A percentile compares a stretch with the other conserved stretches of the same genome.
Evolutionary conservation across 2,888 invertebrate genomes (phyloP).

Genomic region (Sinotaia quadrata): DNA sequence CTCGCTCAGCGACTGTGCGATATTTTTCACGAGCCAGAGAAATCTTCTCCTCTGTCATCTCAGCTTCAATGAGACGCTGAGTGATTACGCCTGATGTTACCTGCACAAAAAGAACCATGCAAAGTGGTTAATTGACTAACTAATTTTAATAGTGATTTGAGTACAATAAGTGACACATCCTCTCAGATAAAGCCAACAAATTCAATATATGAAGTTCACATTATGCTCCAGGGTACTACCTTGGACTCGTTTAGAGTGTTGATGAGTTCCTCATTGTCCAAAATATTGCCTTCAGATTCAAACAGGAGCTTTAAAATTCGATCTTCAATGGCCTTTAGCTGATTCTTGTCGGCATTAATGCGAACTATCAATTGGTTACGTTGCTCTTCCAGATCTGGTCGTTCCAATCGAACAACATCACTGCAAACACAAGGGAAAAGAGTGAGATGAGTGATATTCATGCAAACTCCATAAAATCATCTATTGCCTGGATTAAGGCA

Average conservation of each 20-base stretch:
- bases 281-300: constrained; percentile 73
- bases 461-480: no score
- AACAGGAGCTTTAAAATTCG: constrained; percentile 72
- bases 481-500: no score
- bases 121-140: neutral
- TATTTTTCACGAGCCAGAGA: constrained; percentile 71
- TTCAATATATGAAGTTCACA: neutral
- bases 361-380: constrained; percentile 71
- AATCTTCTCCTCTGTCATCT: constrained; percentile 72
- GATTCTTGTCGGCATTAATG: constrained; percentile 72
- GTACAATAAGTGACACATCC: neutral
- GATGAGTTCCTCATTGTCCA: constrained; percentile 73
- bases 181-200: neutral
- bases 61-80: constrained; percentile 70
- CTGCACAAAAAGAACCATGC: constrained; percentile 51
- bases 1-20: constrained; percentile 71
- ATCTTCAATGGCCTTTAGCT: constrained; percentile 73
- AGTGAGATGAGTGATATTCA: no score
- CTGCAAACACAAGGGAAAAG: constrained; percentile 53
- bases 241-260: constrained; percentile 73
- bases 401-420: constrained; percentile 72
- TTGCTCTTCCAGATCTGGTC: constrained; percentile 73
- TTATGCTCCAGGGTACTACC: constrained; percentile 46
- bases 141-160: neutral
- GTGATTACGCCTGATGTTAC: constrained; percentile 72